Conservation (phyloP, 1,140 invertebrate genomes). For the Dinoponera quadriceps region DNA sequence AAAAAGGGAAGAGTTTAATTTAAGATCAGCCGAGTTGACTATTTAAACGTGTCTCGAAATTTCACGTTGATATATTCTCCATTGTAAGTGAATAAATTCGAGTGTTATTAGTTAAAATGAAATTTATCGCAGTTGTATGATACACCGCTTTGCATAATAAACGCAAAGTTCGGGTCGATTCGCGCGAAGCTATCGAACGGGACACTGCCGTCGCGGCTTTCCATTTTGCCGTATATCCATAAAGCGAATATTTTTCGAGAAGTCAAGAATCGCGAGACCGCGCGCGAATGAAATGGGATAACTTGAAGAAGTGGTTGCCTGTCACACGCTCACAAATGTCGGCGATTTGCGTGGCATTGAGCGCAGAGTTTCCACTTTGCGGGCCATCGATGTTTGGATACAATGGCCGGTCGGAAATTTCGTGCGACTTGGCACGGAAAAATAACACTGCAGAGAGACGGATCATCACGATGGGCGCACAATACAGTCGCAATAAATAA, state of each 20-base stretch:
- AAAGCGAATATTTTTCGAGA: slow-evolving; percentile 39
- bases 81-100: too few species aligned
- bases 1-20: too few species aligned
- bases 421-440: slow-evolving; percentile 41
- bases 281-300: slow-evolving; percentile 21
- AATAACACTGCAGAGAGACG: slow-evolving; percentile 29
- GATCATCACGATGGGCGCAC: slow-evolving; percentile 9
- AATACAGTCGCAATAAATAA: slow-evolving; percentile 36
- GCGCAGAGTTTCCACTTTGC: slow-evolving; percentile 43
- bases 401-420: slow-evolving; percentile 55
- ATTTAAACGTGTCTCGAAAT: too few species aligned
- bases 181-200: not conserved
- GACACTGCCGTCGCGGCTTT: not conserved
- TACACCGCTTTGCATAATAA: too few species aligned
- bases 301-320: slow-evolving; percentile 49
- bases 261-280: slow-evolving; percentile 32
- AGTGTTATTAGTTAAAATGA: too few species aligned
- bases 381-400: slow-evolving; percentile 54
- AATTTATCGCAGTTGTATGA: too few species aligned
- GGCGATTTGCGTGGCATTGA: slow-evolving; percentile 52
- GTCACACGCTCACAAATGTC: slow-evolving; percentile 56
- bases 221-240: not conserved
- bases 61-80: too few species aligned
- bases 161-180: not conserved
- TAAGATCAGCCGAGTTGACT: too few species aligned